Evolutionary conservation across 2,113 vertebrate species (phyloP), one percentile per base, ranked within the genome.

Genomic region (Tonatia bakeri): DNA sequence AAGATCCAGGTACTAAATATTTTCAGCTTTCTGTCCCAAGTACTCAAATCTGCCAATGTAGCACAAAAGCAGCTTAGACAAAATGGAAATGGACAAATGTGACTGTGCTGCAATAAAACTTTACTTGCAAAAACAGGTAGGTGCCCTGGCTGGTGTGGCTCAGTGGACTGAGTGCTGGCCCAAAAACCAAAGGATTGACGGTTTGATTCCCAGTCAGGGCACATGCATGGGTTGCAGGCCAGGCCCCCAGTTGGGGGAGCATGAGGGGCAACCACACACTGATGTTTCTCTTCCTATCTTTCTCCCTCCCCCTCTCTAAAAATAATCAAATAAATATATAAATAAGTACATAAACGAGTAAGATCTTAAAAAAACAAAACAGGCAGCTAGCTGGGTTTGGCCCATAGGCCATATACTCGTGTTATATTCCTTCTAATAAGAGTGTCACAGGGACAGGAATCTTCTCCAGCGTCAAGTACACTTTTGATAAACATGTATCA

Each of bases 31-130:
- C 36, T 65, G 38, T 50, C 38, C 33, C 31, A 92, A 76, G 38
- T 40, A 76, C 65, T 95, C 72, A 89, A 77, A 76, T 85, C 43
- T 69, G 59, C 61, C 38, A 76, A 0, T 90, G 12, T 24, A 52
- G 47, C 59, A 87, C 45, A 94, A 94, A 96, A 94, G 45, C 19
- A 93, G 28, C 54, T 94, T 33, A 86, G 56, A 88, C 11, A 36
- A 85, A 40, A 85, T 14, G 56, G 50, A 91, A 81, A 93, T 54
- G 61, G 90, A 50, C 19, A 95, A 31, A 81, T 77, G 14, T 36
- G 17, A 20, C 59, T 91, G 17, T 91, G 61, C 33, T 87, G 22
- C 5, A 86, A 70, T 59, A 91, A 89, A 88, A 88, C 77, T 91
- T 90, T 54, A 56, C 40, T 38, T 80, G 85, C 20, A 59, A 81